Evolutionary conservation across 2,113 vertebrate genomes (phyloP), one percentile per base, ranked within the genome.

Genomic region (Elephantulus edwardii): DNA sequence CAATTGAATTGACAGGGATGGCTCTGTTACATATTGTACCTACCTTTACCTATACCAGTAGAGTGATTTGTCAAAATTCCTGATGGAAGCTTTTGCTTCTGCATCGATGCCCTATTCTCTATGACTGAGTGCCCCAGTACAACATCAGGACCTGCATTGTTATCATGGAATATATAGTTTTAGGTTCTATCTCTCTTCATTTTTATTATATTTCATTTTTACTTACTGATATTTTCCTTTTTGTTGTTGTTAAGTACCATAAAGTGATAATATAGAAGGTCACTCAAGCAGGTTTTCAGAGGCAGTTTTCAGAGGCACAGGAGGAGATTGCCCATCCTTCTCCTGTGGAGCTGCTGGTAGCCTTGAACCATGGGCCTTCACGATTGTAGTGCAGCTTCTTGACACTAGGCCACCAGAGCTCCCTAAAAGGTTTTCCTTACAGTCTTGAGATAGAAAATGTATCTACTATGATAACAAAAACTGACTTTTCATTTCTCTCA

Each of bases 111-210:
- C 30, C 20, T 20, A 38, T 26, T 1, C 2, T 77, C 28, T 68
- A 33, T 22, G 70, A 0, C 4, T 40, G 19, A 2, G 14, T 17
- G 1, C 35, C 33, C 50, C 35, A 58, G 24, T 5, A 11, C 8
- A 0, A 6, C 1, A 1, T 42, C 16, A 64, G 38, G 0, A 28
- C 11, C 4, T 70, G 1, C 2, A 28, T 46, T 38, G 26, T 1
- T 5, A 75, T 42, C n/a, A 33, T 42, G 1, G 46, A 30, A 28
- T 44, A 7, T 71, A 5, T 66, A 38, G 22, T 89, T 85, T 88
- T 50, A 85, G 42, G 72, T 8, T n/a, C 35, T 16, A 4, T 6
- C 5, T 76, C 33, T 33, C 70, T 50, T 70, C 20, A 40, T 35
- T 1, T 14, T 44, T 30, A 26, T 40, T 71, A 38, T 83, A 2